phyloP scores from a whole-genome alignment of 2,113 vertebrate species.

The Crotophaga sulcirostris region DNA sequence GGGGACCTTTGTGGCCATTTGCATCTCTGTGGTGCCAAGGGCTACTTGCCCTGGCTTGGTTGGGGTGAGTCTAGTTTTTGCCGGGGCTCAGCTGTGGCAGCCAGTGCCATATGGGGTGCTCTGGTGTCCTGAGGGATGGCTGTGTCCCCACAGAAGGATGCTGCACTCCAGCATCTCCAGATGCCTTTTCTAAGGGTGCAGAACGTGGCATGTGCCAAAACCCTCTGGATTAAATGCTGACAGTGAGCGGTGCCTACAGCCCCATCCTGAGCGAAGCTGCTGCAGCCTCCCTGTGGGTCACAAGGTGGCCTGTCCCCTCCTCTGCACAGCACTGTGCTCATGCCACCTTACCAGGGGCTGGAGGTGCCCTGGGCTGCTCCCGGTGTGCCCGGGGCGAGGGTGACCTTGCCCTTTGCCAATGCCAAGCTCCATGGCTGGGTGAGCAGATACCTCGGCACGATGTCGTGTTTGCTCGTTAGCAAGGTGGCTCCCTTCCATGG shows the following conservation, averaged over 20 bases:
- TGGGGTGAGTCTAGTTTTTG: neutral
- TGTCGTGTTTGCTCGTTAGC: neutral
- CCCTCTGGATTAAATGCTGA: neutral
- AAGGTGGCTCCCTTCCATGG: neutral
- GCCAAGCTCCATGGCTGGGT: neutral
- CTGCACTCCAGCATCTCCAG: neutral
- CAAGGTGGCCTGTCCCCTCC: neutral
- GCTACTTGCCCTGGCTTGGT: neutral
- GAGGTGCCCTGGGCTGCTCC: neutral
- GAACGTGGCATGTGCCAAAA: accelerated
- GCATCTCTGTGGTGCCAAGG: too few species aligned
- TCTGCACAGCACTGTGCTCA: accelerated
- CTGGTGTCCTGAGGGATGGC: neutral
- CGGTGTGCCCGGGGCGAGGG: accelerated
- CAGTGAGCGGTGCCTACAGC: neutral
- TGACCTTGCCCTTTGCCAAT: neutral
- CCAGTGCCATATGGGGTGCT: neutral
- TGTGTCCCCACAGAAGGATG: neutral
- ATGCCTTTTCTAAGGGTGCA: neutral
- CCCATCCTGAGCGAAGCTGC: too few species aligned
- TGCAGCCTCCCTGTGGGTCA: neutral
- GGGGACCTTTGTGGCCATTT: neutral
- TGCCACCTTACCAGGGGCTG: neutral
- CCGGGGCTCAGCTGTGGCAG: accelerated
- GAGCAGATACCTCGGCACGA: accelerated